Conservation (phyloP, 2,113 vertebrate genomes). For the Clarias magur region DNA sequence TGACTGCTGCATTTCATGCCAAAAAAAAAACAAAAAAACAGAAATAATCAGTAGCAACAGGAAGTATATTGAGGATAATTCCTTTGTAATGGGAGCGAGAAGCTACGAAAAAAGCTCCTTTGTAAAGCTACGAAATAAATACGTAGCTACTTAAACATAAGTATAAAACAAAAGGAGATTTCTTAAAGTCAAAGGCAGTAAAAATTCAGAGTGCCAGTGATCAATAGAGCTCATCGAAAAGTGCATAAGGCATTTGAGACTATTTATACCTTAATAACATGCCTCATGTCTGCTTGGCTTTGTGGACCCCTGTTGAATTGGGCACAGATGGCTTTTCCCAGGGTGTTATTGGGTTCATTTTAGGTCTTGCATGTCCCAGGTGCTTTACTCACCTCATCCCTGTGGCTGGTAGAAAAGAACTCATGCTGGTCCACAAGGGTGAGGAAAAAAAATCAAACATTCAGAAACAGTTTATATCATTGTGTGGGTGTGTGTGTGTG, state of each 20-base stretch:
- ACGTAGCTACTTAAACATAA: neutral
- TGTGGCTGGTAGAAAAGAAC: slow-evolving; percentile 4
- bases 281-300: neutral
- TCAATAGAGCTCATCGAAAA: neutral
- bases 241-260: neutral
- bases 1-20: neutral
- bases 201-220: neutral
- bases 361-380: neutral
- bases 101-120: too few relatives aligned
- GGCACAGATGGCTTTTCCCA: slow-evolving; percentile 11
- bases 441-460: neutral
- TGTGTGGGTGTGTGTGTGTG: neutral
- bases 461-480: neutral
- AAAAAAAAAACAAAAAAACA: neutral
- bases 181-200: neutral
- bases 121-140: too few relatives aligned
- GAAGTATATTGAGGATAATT: neutral
- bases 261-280: neutral
- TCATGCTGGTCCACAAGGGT: neutral
- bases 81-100: neutral
- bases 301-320: neutral
- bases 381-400: neutral
- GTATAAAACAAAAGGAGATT: neutral
- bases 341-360: neutral
- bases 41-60: too few relatives aligned